Conservation (phyloP, 2,888 invertebrate species). For the Poecilus cupreus region DNA sequence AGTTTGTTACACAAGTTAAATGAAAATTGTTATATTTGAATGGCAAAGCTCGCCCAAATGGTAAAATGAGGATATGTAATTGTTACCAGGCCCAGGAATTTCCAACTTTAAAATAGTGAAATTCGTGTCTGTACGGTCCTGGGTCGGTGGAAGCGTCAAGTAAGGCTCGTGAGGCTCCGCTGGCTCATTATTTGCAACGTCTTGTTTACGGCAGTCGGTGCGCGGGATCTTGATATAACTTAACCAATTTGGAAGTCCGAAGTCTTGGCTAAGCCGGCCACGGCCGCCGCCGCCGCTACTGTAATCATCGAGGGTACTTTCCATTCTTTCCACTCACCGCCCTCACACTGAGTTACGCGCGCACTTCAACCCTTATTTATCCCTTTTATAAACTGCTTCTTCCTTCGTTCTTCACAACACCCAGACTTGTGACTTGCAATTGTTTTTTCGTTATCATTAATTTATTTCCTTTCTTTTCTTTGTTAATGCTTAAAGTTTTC, state of each 20-base stretch:
- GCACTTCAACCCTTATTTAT: slow-evolving; percentile 52
- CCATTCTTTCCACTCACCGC: slow-evolving; percentile 49
- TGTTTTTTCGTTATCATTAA: slow-evolving; percentile 54
- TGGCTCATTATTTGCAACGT: slow-evolving; percentile 46
- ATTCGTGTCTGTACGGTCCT: not conserved
- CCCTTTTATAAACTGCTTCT: slow-evolving; percentile 33
- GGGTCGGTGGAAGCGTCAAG: not conserved
- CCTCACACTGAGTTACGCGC: slow-evolving; percentile 28
- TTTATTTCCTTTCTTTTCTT: slow-evolving; percentile 32
- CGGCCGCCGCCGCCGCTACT: not conserved
- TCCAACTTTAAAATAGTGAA: not conserved
- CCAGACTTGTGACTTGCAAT: slow-evolving; percentile 6
- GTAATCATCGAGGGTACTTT: slow-evolving; percentile 55
- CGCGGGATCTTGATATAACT: slow-evolving; percentile 54
- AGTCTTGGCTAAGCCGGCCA: slow-evolving; percentile 27
- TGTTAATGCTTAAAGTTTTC: slow-evolving; percentile 26
- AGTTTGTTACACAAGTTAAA: too few relatives aligned
- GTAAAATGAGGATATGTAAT: too few relatives aligned
- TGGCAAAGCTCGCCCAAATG: too few relatives aligned
- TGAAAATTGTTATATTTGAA: too few relatives aligned
- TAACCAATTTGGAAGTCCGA: slow-evolving; percentile 53
- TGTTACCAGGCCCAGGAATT: too few relatives aligned
- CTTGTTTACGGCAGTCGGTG: slow-evolving; percentile 47
- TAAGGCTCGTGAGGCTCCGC: not conserved
- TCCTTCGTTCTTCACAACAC: not conserved